phyloP scores from a whole-genome alignment of 2,797 vertebrate genomes.

The Scleropages formosus region DNA sequence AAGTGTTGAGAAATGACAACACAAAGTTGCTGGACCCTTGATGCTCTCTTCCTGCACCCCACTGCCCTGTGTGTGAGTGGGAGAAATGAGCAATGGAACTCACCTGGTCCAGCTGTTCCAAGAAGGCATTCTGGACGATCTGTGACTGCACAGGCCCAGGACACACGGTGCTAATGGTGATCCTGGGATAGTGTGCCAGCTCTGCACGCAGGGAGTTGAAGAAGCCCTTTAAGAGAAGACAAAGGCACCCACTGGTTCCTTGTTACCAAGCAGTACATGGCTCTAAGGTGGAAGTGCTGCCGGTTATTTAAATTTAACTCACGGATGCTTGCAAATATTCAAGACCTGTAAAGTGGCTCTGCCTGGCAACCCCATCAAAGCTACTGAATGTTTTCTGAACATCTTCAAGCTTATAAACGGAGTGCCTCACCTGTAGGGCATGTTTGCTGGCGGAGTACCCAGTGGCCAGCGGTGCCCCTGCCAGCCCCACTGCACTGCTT shows the following conservation, averaged over 20 bases:
- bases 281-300: too few species aligned
- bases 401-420: neutral
- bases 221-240: slow-evolving; percentile 74
- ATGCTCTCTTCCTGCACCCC: too few species aligned
- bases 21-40: neutral
- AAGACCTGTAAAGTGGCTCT: neutral
- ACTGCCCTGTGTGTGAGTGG: too few species aligned
- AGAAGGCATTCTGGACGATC: slow-evolving; percentile 82
- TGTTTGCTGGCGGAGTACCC: slow-evolving; percentile 92
- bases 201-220: slow-evolving; percentile 84
- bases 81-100: neutral
- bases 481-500: slow-evolving; percentile 81
- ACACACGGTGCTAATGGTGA: slow-evolving; percentile 80
- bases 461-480: slow-evolving; percentile 70
- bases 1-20: neutral
- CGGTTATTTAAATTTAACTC: neutral
- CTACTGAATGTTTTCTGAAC: too few species aligned
- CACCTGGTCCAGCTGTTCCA: slow-evolving; percentile 78
- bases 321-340: neutral
- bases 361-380: neutral
- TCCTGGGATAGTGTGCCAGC: slow-evolving; percentile 76
- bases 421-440: slow-evolving; percentile 78
- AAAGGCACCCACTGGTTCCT: neutral
- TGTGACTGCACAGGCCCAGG: slow-evolving; percentile 88
- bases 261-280: too few species aligned